A percentile compares a stretch with the other conserved stretches of the same genome.
These are phyloP conservation scores for Scaptomyza reducta DNA, from an alignment of 2,888 invertebrate species.

Conservation along the genomic window DNA sequence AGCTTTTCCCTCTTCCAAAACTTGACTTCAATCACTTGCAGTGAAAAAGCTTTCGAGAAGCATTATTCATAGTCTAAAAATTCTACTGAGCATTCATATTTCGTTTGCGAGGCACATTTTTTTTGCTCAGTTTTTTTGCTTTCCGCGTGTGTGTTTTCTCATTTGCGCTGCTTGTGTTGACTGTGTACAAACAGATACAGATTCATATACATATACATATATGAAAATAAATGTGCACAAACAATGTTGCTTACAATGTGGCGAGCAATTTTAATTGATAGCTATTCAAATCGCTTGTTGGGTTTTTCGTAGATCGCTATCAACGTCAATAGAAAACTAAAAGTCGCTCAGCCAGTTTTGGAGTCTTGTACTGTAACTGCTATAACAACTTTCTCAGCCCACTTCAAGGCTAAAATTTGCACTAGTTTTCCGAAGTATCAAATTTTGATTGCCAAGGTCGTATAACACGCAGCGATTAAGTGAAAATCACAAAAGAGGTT, in stretches of 20 bases:
- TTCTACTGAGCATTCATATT: constrained; percentile 47
- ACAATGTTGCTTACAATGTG: constrained; percentile 14
- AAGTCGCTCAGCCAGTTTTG: constrained; percentile 58
- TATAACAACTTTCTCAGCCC: constrained; percentile 53
- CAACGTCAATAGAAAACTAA: constrained; percentile 42
- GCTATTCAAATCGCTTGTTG: constrained; percentile 46
- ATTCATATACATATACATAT: constrained; percentile 18
- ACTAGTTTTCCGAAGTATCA: constrained; percentile 25
- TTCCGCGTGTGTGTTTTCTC: constrained; percentile 11
- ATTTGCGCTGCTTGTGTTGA: constrained; percentile 20
- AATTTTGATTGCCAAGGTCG: constrained; percentile 45
- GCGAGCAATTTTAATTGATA: constrained; percentile 44
- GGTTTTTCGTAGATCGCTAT: constrained; percentile 30
- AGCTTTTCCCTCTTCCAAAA: not conserved
- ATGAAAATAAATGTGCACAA: constrained; percentile 6
- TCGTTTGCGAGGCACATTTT: constrained; percentile 16
- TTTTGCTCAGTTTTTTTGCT: constrained; percentile 23
- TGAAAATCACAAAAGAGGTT: no score
- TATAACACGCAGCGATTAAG: no score
- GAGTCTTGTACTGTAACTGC: constrained; percentile 46
- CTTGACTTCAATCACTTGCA: constrained; percentile 19
- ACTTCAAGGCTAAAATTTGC: constrained; percentile 53
- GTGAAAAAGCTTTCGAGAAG: constrained; percentile 4
- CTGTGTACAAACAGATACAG: constrained; percentile 19
- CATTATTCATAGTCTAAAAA: constrained; percentile 54